Conservation (phyloP, 2,888 invertebrate genomes). For the Chaetogeoica ovagalla region DNA sequence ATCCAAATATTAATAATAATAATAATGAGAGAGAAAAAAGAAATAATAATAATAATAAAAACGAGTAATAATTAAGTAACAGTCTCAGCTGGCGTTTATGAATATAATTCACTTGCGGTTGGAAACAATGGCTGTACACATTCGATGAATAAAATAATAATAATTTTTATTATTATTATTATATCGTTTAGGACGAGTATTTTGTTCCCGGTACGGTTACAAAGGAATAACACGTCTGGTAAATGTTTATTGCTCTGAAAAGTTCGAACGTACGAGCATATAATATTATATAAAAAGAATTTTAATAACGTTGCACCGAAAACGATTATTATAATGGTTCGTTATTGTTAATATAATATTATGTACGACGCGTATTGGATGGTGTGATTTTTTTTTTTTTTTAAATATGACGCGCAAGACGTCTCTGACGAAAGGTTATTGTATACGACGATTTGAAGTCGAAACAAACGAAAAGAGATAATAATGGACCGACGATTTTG, state of each 20-base stretch:
- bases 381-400: not conserved
- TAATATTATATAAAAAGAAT: not conserved
- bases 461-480: slow-evolving; percentile 5
- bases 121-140: slow-evolving; percentile 41
- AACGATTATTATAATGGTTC: slow-evolving; percentile 22
- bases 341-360: not conserved
- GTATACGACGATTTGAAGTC: not conserved
- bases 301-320: slow-evolving; percentile 1
- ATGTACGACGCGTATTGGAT: no score
- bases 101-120: not conserved
- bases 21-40: not conserved
- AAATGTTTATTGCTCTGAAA: slow-evolving; percentile 33
- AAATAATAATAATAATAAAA: slow-evolving; percentile 3
- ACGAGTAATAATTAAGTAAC: slow-evolving; percentile 2
- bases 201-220: slow-evolving; percentile 10
- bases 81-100: not conserved
- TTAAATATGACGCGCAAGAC: not conserved
- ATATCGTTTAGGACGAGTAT: slow-evolving; percentile 23
- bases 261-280: not conserved
- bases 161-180: no score
- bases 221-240: slow-evolving; percentile 34
- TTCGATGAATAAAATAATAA: slow-evolving; percentile 4
- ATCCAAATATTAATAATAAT: not conserved
- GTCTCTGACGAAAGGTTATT: not conserved
- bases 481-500: slow-evolving; percentile 12